phyloP scores from a whole-genome alignment of 2,888 invertebrate species.

The Diogma glabrata region DNA sequence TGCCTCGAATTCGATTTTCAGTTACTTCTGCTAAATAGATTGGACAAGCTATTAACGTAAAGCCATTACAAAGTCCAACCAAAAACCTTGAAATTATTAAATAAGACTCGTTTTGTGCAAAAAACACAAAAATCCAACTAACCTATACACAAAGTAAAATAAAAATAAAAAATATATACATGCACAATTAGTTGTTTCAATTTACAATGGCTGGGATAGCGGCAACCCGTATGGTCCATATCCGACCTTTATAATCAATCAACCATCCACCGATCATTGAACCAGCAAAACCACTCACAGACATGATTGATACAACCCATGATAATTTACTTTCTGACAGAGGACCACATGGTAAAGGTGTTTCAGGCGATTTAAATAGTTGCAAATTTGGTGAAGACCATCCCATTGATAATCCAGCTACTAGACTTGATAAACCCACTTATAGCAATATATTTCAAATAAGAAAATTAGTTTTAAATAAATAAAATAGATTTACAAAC shows the following conservation, averaged over 20 bases:
- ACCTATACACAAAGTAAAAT: too few species aligned
- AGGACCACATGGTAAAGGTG: conserved; percentile 28
- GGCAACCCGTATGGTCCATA: conserved; percentile 23
- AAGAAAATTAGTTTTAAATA: too few species aligned
- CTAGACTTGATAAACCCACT: too few species aligned
- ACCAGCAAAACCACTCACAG: conserved; percentile 30
- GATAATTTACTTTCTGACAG: conserved; percentile 27
- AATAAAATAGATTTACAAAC: too few species aligned
- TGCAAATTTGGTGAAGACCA: conserved; percentile 32
- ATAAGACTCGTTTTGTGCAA: conserved; percentile 25
- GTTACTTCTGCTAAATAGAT: conserved; percentile 31
- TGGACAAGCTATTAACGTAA: conserved; percentile 27
- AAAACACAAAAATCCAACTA: conserved; percentile 26
- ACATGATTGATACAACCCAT: conserved; percentile 30
- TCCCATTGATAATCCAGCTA: conserved; percentile 18
- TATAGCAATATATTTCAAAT: too few species aligned
- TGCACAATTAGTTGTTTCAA: too few species aligned
- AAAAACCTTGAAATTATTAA: conserved; percentile 26
- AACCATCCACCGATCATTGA: conserved; percentile 30
- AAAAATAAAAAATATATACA: too few species aligned
- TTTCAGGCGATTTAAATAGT: conserved; percentile 24
- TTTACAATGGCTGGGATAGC: conserved; percentile 23
- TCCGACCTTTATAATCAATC: conserved; percentile 29
- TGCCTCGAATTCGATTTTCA: conserved; percentile 31
- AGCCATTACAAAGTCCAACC: conserved; percentile 29